Evolutionary conservation across 2,113 vertebrate genomes (phyloP).

Genomic region (Lathamus discolor): DNA sequence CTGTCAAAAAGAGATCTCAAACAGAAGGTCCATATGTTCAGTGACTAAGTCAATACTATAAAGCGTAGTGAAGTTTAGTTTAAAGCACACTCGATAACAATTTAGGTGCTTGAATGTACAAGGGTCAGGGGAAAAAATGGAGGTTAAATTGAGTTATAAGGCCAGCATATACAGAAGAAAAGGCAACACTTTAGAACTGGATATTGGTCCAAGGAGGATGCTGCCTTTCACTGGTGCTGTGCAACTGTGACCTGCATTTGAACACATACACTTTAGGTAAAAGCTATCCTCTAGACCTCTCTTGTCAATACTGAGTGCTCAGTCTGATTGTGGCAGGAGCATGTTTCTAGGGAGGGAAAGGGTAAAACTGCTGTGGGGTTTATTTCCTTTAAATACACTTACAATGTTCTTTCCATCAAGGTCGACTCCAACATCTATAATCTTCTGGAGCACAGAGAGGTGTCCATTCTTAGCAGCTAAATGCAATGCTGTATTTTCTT

Average conservation of each 20-base stretch:
- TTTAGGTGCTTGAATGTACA: conserved; percentile 16
- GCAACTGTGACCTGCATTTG: background rate
- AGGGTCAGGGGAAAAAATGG: background rate
- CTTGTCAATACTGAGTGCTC: background rate
- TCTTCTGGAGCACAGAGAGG: conserved; percentile 75
- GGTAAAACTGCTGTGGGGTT: background rate
- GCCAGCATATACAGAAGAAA: background rate
- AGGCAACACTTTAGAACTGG: background rate
- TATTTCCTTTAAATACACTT: conserved; percentile 47
- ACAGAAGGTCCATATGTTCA: conserved; percentile 34
- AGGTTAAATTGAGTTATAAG: conserved; percentile 37
- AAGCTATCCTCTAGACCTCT: background rate
- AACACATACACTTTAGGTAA: background rate
- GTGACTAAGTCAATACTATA: conserved; percentile 30
- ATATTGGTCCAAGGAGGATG: background rate
- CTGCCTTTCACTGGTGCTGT: background rate
- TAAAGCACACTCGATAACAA: conserved; percentile 32
- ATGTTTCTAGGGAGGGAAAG: background rate
- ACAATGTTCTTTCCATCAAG: conserved; percentile 81
- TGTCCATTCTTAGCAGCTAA: conserved; percentile 82
- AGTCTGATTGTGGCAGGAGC: background rate
- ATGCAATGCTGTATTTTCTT: conserved; percentile 85
- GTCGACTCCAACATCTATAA: conserved; percentile 76
- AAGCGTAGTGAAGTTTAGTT: background rate
- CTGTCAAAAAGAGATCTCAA: conserved; percentile 9